Evolutionary conservation across 2,888 invertebrate species (phyloP), one percentile per base, ranked within the genome.

Genomic region (Venusia cambrica): DNA sequence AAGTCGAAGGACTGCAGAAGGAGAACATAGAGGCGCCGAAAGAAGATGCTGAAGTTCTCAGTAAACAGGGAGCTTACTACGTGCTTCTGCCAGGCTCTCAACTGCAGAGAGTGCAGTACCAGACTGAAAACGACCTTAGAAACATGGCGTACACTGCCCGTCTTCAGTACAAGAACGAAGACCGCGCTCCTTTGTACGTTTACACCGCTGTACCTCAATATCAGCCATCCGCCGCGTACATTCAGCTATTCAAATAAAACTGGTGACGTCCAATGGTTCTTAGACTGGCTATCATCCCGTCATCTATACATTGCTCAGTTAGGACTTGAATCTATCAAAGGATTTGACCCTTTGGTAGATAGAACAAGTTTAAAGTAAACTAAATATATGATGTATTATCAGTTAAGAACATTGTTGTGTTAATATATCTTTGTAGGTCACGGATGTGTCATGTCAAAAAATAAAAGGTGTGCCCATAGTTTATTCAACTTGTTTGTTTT

Each of bases 81-180:
- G 84, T 92, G 3, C 88, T 92, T 17, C 78, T 92, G 42, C 92
- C 92, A 1, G 88, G 81, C 39, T 89, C 91, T 2, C 87, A 90
- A 45, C 78, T 92, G 1, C 92, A 92, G 53, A 84, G 89, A 36
- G 89, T 92, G 5, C 88, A 85, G 49, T 92, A 90, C 71, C 78
- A 88, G 38, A 90, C 90, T 0, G 73, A 81, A 38, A 83, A 84
- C 22, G 84, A 85, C 19, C 11, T 75, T 2, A 66, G 57, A 65
- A 90, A 91, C 32, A 92, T 91, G 91, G 91, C 89, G 8, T 91
- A 90, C 57, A 89, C 89, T 17, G 91, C 91, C 4, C 88, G 89
- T 51, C 81, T 92, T 38, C 90, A 89, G 27, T 92, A 91, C 59
- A 89, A 83, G 53, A 88, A 89, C 50, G 90, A 91, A 39, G 90